Conservation (phyloP, 2,113 vertebrate species). For the Poicephalus gulielmi region DNA sequence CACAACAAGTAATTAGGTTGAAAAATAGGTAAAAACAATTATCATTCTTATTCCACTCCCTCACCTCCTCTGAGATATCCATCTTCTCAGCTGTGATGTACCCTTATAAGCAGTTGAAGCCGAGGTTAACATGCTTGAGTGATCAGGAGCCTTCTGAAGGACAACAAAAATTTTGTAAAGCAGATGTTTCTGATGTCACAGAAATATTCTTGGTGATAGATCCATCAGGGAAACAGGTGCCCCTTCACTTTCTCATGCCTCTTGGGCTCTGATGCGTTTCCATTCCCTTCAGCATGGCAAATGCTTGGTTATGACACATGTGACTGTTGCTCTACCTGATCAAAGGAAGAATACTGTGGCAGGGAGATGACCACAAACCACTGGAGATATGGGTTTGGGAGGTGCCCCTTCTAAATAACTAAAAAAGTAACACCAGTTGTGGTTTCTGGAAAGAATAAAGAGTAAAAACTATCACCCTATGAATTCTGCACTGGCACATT, state of each 20-base stretch:
- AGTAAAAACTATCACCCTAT: not conserved
- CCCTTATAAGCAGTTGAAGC: not conserved
- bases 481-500: not conserved
- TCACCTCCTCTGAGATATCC: not conserved
- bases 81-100: not conserved
- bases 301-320: not conserved
- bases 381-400: not conserved
- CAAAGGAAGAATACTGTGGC: not conserved
- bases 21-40: not conserved
- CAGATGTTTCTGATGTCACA: not conserved
- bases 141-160: not conserved
- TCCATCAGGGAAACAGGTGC: not conserved
- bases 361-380: not conserved
- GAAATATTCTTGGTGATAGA: not conserved
- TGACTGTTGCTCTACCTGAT: not conserved
- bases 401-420: not conserved
- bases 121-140: not conserved
- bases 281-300: not conserved
- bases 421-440: not conserved
- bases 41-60: not conserved
- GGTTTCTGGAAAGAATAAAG: not conserved
- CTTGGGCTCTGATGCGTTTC: not conserved
- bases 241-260: accelerated
- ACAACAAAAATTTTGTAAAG: not conserved
- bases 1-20: not conserved